Conservation (phyloP, 64 coral and sea anemone species). For the Pachyseris speciosa region DNA sequence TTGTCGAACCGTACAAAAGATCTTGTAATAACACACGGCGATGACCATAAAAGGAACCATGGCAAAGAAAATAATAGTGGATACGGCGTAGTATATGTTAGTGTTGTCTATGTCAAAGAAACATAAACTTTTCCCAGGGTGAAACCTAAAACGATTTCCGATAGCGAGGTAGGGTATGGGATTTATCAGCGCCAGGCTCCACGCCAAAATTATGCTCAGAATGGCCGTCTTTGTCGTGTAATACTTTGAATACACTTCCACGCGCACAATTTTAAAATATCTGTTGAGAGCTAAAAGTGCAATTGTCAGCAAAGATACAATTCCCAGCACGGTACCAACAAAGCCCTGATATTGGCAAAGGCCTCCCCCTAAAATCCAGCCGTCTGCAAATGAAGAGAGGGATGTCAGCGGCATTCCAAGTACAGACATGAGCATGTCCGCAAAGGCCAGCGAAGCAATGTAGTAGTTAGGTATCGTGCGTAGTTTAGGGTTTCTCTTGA, state of each 20-base stretch:
- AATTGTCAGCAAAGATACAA: constrained; percentile 52
- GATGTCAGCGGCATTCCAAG: constrained; percentile 63
- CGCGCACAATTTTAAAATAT: constrained; percentile 64
- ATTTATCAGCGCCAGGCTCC: constrained; percentile 40
- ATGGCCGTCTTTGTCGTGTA: constrained; percentile 1
- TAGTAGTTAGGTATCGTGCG: constrained; percentile 73
- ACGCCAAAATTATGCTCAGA: constrained; percentile 19
- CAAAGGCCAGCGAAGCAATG: constrained; percentile 52
- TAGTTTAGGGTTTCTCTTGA: constrained; percentile 37
- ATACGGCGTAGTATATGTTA: constrained; percentile 39
- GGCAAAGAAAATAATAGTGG: constrained; percentile 8
- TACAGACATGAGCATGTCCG: constrained; percentile 59
- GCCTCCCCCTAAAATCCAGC: constrained; percentile 41
- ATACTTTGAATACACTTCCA: not conserved
- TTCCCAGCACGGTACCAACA: not conserved
- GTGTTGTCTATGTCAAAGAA: constrained; percentile 57
- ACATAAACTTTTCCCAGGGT: constrained; percentile 60
- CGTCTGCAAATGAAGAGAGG: constrained; percentile 1
- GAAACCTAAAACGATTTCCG: constrained; percentile 32
- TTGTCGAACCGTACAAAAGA: constrained; percentile 18
- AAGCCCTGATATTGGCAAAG: constrained; percentile 55
- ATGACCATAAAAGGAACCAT: constrained; percentile 32
- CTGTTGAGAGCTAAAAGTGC: constrained; percentile 56
- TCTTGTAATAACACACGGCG: constrained; percentile 61
- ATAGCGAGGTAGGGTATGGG: constrained; percentile 46